phyloP scores from a whole-genome alignment of 2,113 vertebrate species.

The Phylloscopus trochilus region DNA sequence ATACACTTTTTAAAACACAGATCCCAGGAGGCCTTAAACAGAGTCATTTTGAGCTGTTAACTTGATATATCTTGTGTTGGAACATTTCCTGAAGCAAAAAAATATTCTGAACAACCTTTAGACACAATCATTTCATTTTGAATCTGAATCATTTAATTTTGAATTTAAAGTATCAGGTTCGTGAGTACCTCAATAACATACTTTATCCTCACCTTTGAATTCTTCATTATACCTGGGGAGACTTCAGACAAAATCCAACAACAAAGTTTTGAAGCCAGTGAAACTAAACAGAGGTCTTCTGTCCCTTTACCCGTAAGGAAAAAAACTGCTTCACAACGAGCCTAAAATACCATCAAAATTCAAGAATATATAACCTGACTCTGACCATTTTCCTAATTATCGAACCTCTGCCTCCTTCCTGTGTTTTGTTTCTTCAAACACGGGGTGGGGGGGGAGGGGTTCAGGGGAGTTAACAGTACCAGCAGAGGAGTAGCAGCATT shows the following conservation, averaged over 20 bases:
- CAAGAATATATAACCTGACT: neutral
- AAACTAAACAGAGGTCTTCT: neutral
- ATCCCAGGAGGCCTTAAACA: neutral
- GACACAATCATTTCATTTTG: neutral
- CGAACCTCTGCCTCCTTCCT: rapidly evolving
- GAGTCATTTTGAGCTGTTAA: neutral
- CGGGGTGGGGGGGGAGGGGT: no score
- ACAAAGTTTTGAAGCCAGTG: neutral
- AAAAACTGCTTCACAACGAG: rapidly evolving
- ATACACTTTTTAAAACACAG: neutral
- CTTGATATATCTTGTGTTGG: neutral
- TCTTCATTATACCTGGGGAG: neutral
- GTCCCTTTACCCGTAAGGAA: neutral
- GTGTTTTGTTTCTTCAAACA: no score
- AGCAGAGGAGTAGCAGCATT: neutral
- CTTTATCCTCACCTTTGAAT: neutral
- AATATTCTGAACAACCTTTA: neutral
- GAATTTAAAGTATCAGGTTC: neutral
- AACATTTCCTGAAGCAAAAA: neutral
- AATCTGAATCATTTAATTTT: neutral
- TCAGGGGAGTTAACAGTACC: neutral
- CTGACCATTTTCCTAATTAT: neutral
- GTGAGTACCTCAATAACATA: neutral
- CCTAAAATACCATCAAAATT: neutral
- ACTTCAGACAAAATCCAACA: neutral